Base-by-base conservation (phyloP, 2,113 vertebrate species). In the Microcebus tavaratra region DNA sequence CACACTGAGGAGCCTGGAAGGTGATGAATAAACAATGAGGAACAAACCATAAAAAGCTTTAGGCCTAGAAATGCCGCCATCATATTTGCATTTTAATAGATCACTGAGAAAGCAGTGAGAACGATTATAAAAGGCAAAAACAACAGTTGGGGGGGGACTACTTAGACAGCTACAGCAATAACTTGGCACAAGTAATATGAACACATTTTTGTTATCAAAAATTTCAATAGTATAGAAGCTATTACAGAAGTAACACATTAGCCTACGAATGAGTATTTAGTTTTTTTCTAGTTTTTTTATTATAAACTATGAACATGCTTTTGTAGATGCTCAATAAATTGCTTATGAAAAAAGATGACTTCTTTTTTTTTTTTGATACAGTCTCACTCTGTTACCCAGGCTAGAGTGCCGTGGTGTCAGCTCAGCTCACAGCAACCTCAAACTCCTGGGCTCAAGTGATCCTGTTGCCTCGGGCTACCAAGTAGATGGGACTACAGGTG, bases 341-440 rank as follows among this genome's bases (percentile, higher is more conserved):
- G 42, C 21, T 88, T 96, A 78, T 63, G n/a, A 45, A 55, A 53
- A 93, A 93, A 79, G 45, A n/a, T 75, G 83, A 78, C 61, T 94
- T 83, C 57, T 42, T n/a, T 45, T 45, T 8, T 42, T 42, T 45
- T 8, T 45, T 45, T 45, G 45, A 45, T 7, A 45, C 45, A 45
- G 55, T 57, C 55, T 57, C 20, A 57, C 55, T 57, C 55, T 57
- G 55, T 57, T 57, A 18, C 55, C 55, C 55, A 6, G 17, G 20
- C 17, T 57, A 15, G 55, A 57, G 18, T 57, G 14, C 55, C 6
- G 18, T 57, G 18, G 55, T 18, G 45, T 45, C 45, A 45, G 45
- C 45, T 45, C 20, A 57, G 55, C 55, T 57, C 13, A 50, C 50
- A 13, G 50, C 50, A 50, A 13, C 18, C 6, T 57, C 14, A 4